These are phyloP conservation scores for Narcine bancroftii DNA, from an alignment of 2,113 vertebrate genomes.

Conservation along the genomic window DNA sequence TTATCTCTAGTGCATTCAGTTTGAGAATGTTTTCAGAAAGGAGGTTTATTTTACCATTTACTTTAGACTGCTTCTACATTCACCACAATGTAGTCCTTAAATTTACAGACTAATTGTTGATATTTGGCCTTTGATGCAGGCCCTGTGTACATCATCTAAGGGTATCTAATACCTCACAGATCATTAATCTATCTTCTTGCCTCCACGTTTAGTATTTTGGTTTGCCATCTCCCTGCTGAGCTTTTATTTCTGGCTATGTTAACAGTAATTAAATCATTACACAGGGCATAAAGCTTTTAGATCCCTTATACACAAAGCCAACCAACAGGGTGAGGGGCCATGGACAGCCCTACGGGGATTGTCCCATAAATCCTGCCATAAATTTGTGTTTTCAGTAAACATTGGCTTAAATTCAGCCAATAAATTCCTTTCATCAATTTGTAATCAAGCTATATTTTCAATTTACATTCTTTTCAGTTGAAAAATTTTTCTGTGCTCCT, in stretches of 20 bases:
- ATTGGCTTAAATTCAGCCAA: slow-evolving; percentile 47
- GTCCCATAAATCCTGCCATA: slow-evolving; percentile 57
- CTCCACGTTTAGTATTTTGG: slow-evolving; percentile 8
- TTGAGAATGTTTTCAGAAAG: background rate
- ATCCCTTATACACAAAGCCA: slow-evolving; percentile 52
- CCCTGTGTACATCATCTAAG: background rate
- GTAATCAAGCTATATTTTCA: slow-evolving; percentile 55
- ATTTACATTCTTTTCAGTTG: slow-evolving; percentile 47
- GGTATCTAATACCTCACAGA: too few species aligned
- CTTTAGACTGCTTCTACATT: background rate
- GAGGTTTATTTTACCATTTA: background rate
- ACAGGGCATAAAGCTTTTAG: slow-evolving; percentile 41
- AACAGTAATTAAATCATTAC: slow-evolving; percentile 51
- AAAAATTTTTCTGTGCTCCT: slow-evolving; percentile 45
- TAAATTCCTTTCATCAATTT: slow-evolving; percentile 63
- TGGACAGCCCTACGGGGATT: slow-evolving; percentile 50
- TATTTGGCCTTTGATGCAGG: background rate
- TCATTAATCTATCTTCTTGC: slow-evolving; percentile 12
- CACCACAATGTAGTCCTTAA: background rate
- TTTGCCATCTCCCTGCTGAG: slow-evolving; percentile 35
- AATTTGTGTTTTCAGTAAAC: slow-evolving; percentile 50
- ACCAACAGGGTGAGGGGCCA: slow-evolving; percentile 46
- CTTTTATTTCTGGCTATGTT: slow-evolving; percentile 47
- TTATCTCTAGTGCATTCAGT: background rate
- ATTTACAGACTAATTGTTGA: slow-evolving; percentile 16